Evolutionary conservation across 2,888 invertebrate species (phyloP).

Genomic region (Fissipunctia ypsillon): DNA sequence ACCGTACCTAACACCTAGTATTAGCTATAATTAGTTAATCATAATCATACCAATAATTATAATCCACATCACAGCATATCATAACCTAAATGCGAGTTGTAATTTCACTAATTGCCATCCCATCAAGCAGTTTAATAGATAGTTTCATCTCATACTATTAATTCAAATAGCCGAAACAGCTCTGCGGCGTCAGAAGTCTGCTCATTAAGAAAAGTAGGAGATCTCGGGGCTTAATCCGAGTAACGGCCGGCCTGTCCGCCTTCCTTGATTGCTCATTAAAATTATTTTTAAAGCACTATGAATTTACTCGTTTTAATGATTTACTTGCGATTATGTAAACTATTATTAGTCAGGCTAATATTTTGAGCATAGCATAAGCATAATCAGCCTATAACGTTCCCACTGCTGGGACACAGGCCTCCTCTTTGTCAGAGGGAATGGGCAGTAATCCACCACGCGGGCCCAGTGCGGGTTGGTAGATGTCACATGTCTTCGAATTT

Average conservation of each 20-base stretch:
- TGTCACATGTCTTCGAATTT: no score
- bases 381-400: no score
- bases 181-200: conserved; percentile 42
- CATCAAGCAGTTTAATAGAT: conserved; percentile 32
- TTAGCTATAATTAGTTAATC: neutral
- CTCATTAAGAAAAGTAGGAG: conserved; percentile 61
- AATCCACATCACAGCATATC: neutral
- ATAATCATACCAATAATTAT: neutral
- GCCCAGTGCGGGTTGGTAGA: no score
- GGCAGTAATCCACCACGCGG: no score
- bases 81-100: conserved; percentile 14
- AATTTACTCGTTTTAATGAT: conserved; percentile 17
- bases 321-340: conserved; percentile 8
- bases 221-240: conserved; percentile 44
- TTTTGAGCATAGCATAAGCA: no score
- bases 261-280: conserved; percentile 58
- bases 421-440: no score
- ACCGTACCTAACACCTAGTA: neutral
- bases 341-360: neutral
- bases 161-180: conserved; percentile 34
- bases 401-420: no score
- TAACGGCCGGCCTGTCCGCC: conserved; percentile 40
- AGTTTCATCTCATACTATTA: conserved; percentile 41
- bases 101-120: conserved; percentile 33
- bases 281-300: conserved; percentile 45